Percentiles rank a stretch among this genome's conserved stretches.
These are phyloP conservation scores for Lamproptera curius DNA, from an alignment of 2,888 invertebrate species.

Conservation along the genomic window DNA sequence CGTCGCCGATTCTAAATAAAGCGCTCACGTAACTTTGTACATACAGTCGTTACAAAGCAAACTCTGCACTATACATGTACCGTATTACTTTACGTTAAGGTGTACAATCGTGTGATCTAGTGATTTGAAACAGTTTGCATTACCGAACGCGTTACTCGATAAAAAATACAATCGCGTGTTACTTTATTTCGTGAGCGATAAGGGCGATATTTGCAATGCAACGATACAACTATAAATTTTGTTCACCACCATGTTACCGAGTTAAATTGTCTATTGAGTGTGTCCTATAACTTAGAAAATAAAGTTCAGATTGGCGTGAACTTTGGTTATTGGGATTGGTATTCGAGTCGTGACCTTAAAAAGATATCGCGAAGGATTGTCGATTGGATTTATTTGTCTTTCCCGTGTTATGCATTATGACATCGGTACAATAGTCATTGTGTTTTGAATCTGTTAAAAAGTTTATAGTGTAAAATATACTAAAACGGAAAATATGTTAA, in stretches of 20 bases:
- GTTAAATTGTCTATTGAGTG: background rate
- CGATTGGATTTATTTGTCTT: background rate
- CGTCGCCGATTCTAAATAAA: conserved; percentile 37
- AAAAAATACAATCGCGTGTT: conserved; percentile 1
- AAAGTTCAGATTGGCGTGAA: conserved; percentile 3
- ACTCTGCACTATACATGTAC: background rate
- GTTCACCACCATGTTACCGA: conserved; percentile 2
- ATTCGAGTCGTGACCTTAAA: background rate
- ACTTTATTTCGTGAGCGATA: background rate
- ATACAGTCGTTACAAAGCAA: background rate
- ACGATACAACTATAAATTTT: background rate
- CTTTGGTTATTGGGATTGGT: background rate
- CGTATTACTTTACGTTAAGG: background rate
- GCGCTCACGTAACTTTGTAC: conserved; percentile 29
- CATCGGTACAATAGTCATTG: background rate
- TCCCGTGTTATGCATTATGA: too few species aligned
- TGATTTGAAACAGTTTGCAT: background rate
- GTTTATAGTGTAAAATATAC: too few species aligned
- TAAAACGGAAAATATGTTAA: too few species aligned
- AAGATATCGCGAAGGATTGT: background rate
- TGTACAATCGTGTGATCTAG: background rate
- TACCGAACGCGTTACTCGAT: conserved; percentile 1
- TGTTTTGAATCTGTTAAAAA: background rate
- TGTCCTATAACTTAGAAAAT: background rate
- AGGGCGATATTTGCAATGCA: background rate